Conservation (phyloP, 2,797 vertebrate species). For the Chelon auratus region DNA sequence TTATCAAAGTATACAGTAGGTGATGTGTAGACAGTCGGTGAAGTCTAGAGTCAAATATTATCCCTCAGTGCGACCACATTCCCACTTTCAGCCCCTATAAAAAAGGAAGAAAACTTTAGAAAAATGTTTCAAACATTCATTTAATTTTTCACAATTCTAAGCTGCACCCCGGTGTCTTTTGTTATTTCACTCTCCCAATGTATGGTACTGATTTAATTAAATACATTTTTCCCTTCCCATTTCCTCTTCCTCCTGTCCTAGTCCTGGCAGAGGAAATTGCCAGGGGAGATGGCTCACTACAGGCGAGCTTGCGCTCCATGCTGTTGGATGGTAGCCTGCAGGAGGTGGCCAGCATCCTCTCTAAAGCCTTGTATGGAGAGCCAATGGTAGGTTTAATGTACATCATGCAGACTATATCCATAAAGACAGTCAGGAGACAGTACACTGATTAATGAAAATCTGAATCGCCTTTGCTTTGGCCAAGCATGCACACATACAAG, state of each 20-base stretch:
- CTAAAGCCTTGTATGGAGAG: constrained; percentile 96
- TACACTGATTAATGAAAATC: neutral
- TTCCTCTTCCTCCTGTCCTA: constrained; percentile 60
- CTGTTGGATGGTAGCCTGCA: constrained; percentile 95
- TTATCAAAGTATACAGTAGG: no score
- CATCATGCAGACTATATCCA: neutral
- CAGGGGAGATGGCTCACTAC: constrained; percentile 90
- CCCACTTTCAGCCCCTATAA: neutral
- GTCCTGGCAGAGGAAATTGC: constrained; percentile 94
- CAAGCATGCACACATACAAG: no score
- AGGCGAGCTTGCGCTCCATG: constrained; percentile 92
- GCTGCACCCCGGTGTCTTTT: neutral
- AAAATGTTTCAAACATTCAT: neutral
- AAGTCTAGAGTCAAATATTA: no score
- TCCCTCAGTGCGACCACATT: no score
- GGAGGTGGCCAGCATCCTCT: constrained; percentile 93
- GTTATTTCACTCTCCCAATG: neutral
- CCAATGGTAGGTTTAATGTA: constrained; percentile 88
- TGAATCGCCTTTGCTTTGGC: no score
- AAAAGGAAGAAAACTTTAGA: neutral
- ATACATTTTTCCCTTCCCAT: neutral
- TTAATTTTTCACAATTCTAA: neutral
- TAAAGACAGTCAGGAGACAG: neutral
- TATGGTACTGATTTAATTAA: no score
- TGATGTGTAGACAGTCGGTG: no score